These are phyloP conservation scores for Agrotis ipsilon DNA, from an alignment of 2,888 invertebrate species.

Conservation along the genomic window DNA sequence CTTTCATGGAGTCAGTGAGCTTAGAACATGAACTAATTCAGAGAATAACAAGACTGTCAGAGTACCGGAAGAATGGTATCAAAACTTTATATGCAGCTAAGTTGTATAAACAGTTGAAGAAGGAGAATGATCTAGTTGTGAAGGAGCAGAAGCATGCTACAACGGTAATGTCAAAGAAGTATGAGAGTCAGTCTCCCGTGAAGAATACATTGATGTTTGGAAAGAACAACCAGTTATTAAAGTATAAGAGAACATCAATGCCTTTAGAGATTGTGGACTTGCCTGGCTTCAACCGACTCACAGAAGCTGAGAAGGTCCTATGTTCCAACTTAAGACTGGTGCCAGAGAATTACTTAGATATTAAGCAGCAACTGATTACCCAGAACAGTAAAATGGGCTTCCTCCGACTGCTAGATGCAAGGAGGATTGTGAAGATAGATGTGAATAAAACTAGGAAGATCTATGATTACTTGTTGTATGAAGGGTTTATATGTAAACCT, in stretches of 20 bases:
- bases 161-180: slow-evolving; percentile 80
- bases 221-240: slow-evolving; percentile 71
- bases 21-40: slow-evolving; percentile 93
- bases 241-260: slow-evolving; percentile 82
- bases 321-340: slow-evolving; percentile 94
- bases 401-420: slow-evolving; percentile 95
- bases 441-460: slow-evolving; percentile 98
- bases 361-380: slow-evolving; percentile 93
- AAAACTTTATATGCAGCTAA: slow-evolving; percentile 92
- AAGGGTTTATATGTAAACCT: slow-evolving; percentile 93
- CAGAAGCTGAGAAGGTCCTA: slow-evolving; percentile 93
- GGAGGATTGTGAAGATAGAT: slow-evolving; percentile 97
- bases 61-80: slow-evolving; percentile 94
- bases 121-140: slow-evolving; percentile 90
- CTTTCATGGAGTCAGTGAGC: slow-evolving; percentile 94
- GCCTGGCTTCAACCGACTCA: slow-evolving; percentile 95
- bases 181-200: slow-evolving; percentile 79
- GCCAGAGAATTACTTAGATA: slow-evolving; percentile 95
- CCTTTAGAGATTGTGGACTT: slow-evolving; percentile 93
- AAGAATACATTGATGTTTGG: slow-evolving; percentile 72
- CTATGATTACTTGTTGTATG: slow-evolving; percentile 94
- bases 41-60: slow-evolving; percentile 91
- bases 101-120: slow-evolving; percentile 93
- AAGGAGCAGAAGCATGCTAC: slow-evolving; percentile 86
- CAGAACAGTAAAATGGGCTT: slow-evolving; percentile 95